These are phyloP conservation scores for Rhinogobius similis DNA, from an alignment of 2,113 vertebrate species.

Conservation along the genomic window DNA sequence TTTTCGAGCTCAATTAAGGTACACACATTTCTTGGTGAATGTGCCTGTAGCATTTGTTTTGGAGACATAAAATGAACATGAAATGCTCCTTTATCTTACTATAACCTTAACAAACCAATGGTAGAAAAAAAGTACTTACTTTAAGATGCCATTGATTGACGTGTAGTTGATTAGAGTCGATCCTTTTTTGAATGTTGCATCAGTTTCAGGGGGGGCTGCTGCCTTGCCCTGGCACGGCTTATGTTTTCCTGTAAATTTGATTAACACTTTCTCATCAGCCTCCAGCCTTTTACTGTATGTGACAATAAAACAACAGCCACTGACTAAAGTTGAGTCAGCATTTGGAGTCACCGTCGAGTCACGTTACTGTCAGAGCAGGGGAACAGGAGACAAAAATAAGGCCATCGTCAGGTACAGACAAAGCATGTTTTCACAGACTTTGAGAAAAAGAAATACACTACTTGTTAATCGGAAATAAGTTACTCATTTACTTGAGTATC, in stretches of 20 bases:
- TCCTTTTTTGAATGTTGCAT: not conserved
- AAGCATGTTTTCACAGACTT: too few relatives aligned
- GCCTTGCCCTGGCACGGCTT: not conserved
- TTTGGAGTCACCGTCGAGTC: slow-evolving; percentile 34
- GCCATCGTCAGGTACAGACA: not conserved
- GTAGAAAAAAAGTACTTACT: too few relatives aligned
- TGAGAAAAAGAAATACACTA: too few relatives aligned
- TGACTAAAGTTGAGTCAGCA: slow-evolving; percentile 37
- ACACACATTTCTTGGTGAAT: too few relatives aligned
- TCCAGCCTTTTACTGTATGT: slow-evolving; percentile 5
- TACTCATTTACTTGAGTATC: too few relatives aligned
- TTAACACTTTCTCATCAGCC: not conserved
- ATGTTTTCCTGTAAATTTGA: not conserved
- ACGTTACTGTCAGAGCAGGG: slow-evolving; percentile 18
- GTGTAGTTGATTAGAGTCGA: not conserved
- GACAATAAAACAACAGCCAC: not conserved
- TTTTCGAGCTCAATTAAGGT: too few relatives aligned
- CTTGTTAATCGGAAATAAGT: too few relatives aligned
- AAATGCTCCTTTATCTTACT: too few relatives aligned
- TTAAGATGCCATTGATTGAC: too few relatives aligned
- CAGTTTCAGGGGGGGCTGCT: not conserved
- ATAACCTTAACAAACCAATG: too few relatives aligned
- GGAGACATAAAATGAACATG: too few relatives aligned
- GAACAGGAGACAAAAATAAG: not conserved
- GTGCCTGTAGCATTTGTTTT: too few relatives aligned